Conservation (phyloP, 2,113 vertebrate genomes). For the Platysternon megacephalum region DNA sequence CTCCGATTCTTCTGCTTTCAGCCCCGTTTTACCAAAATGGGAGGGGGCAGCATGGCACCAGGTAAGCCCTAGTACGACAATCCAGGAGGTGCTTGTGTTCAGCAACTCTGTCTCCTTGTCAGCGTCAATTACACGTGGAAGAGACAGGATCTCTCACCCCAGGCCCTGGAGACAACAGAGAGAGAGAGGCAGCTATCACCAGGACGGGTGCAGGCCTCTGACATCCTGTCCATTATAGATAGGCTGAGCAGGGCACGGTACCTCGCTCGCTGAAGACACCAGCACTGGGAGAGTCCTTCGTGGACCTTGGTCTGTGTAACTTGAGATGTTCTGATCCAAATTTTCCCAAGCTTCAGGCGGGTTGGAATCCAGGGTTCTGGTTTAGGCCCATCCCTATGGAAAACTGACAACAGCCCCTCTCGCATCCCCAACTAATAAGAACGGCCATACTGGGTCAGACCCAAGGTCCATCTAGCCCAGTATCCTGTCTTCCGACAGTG, state of each 20-base stretch:
- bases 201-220: neutral
- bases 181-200: neutral
- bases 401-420: neutral
- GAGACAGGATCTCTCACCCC: neutral
- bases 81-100: neutral
- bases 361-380: neutral
- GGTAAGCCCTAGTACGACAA: rapidly evolving
- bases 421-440: neutral
- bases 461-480: too few species aligned
- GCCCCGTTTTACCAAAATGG: too few species aligned
- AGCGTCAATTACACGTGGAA: neutral
- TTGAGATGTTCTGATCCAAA: neutral
- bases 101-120: neutral
- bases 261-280: neutral
- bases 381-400: neutral
- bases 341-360: rapidly evolving
- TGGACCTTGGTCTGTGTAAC: neutral
- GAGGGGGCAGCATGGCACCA: rapidly evolving
- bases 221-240: neutral
- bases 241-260: neutral
- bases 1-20: neutral
- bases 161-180: neutral
- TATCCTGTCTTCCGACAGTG: too few species aligned
- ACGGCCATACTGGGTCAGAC: too few species aligned
- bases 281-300: neutral